phyloP scores from a whole-genome alignment of 30 jellyfish, hydroid and myxozoan genomes.

The Turritopsis rubra region DNA sequence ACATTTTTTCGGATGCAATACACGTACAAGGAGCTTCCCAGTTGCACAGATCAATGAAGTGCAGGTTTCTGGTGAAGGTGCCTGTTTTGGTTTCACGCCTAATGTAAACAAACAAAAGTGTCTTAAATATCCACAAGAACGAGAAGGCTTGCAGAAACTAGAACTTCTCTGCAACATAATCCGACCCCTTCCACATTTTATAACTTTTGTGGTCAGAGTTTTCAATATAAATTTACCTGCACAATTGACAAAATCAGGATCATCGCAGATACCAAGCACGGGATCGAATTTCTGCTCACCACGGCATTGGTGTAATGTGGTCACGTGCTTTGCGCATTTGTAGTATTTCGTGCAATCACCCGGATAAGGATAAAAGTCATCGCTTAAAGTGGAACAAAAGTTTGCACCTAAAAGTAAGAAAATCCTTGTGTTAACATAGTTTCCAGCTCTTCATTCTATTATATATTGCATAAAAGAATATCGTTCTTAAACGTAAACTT shows the following conservation, averaged over 20 bases:
- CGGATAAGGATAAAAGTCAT: constrained; percentile 12
- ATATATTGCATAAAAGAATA: too few relatives aligned
- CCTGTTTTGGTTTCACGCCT: background rate
- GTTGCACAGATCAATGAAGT: background rate
- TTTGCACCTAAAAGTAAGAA: background rate
- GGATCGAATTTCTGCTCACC: constrained; percentile 6
- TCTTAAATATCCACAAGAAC: background rate
- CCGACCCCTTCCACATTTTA: too few relatives aligned
- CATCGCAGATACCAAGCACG: background rate
- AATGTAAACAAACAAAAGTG: too few relatives aligned
- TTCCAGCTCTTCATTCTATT: background rate
- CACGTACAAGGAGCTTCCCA: background rate
- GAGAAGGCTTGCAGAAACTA: too few relatives aligned
- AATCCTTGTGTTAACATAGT: too few relatives aligned
- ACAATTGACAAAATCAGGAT: background rate
- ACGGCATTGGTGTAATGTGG: background rate
- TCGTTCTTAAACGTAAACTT: too few relatives aligned
- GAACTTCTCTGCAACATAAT: too few relatives aligned
- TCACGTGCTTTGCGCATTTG: constrained; percentile 8
- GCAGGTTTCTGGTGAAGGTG: background rate
- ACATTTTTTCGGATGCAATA: background rate
- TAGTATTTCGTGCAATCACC: background rate
- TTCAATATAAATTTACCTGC: background rate
- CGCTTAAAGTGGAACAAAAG: background rate
- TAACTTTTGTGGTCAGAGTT: background rate